A percentile compares a stretch with the other conserved stretches of the same genome.
These are phyloP conservation scores for Himalopsyche tibetana DNA, from an alignment of 2,888 invertebrate genomes.

Conservation along the genomic window DNA sequence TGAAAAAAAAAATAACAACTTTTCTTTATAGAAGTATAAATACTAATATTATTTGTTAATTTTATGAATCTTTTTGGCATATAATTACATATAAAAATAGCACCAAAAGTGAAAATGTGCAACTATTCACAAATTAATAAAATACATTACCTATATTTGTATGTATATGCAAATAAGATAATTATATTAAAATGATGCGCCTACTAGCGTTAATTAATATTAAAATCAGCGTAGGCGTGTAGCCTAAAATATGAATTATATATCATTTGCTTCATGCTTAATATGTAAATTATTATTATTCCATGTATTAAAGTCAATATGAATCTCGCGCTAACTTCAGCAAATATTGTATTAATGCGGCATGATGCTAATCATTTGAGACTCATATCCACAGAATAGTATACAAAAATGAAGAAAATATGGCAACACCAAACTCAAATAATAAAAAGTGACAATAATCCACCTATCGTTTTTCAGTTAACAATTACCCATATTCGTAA, in stretches of 20 bases:
- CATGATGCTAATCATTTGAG: constrained; percentile 60
- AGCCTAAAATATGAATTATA: constrained; percentile 10
- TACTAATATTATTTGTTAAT: too few species aligned
- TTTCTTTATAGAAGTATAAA: too few species aligned
- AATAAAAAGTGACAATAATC: too few species aligned
- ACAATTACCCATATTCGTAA: too few species aligned
- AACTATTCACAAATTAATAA: background rate
- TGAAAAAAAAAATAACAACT: too few species aligned
- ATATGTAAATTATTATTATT: constrained; percentile 30
- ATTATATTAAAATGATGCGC: background rate
- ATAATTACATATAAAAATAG: too few species aligned
- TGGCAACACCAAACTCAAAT: too few species aligned
- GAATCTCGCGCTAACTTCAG: constrained; percentile 46
- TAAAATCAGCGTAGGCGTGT: constrained; percentile 15
- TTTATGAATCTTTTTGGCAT: too few species aligned
- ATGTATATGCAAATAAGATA: background rate
- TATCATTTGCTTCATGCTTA: constrained; percentile 2
- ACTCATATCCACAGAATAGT: constrained; percentile 48
- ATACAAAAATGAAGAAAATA: background rate
- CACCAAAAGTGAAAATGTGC: too few species aligned
- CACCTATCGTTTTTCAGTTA: too few species aligned
- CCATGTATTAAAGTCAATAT: constrained; percentile 49
- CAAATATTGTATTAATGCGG: constrained; percentile 59
- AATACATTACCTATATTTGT: background rate
- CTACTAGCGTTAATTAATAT: constrained; percentile 4